Evolutionary conservation across 2,113 vertebrate species (phyloP).

Genomic region (Ageneiosus marmoratus): DNA sequence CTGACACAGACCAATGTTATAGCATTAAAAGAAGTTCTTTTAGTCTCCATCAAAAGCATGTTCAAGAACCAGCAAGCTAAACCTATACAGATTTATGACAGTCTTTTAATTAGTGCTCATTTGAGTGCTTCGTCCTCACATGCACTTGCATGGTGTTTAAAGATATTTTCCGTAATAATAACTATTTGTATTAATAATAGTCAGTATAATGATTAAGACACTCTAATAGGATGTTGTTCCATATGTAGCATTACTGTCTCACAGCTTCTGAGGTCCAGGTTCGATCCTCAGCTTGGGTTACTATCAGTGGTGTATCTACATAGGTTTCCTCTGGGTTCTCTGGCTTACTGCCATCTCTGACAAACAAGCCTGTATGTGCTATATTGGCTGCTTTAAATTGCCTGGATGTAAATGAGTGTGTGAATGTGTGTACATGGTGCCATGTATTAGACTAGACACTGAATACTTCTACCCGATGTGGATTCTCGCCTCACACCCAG

Average conservation of each 20-base stretch:
- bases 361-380: background rate
- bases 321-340: background rate
- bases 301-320: background rate
- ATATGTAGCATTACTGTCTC: background rate
- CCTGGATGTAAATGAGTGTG: background rate
- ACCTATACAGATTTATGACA: too few relatives aligned
- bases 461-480: background rate
- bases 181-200: background rate
- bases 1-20: background rate
- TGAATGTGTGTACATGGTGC: background rate
- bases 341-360: background rate
- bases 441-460: background rate
- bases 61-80: background rate
- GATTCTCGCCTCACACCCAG: background rate
- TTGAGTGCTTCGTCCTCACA: background rate
- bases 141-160: background rate
- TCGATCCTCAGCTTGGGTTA: background rate
- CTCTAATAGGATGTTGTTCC: background rate
- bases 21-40: background rate
- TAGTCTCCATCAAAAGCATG: background rate
- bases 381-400: background rate
- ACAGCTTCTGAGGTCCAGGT: background rate
- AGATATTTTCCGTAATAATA: background rate
- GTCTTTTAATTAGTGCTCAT: background rate
- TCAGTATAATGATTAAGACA: background rate